Evolutionary conservation across 2,113 vertebrate species (phyloP).

Genomic region (Chunga burmeisteri): DNA sequence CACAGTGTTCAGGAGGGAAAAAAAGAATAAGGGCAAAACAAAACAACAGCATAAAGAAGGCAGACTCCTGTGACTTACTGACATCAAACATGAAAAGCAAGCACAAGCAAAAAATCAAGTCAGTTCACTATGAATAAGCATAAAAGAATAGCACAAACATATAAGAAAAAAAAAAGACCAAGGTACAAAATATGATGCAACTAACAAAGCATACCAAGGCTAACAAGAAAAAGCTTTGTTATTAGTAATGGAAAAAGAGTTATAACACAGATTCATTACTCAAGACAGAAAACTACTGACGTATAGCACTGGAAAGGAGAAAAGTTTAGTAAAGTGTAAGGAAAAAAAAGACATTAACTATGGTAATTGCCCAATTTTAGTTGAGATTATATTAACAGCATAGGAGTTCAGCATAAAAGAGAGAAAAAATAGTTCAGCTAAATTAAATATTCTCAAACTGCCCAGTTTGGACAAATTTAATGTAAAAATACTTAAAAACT

Average conservation of each 20-base stretch:
- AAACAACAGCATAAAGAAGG: neutral
- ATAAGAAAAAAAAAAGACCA: neutral
- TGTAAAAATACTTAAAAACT: neutral
- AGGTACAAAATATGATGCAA: neutral
- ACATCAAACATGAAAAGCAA: neutral
- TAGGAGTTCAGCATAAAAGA: neutral
- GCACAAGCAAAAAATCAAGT: neutral
- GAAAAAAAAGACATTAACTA: neutral
- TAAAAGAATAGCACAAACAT: neutral
- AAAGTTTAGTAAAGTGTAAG: neutral
- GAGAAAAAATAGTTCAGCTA: neutral
- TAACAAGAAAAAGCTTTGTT: neutral
- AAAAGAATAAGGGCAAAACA: neutral
- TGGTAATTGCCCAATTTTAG: accelerated
- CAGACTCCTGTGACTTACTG: neutral
- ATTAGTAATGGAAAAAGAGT: neutral
- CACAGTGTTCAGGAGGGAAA: neutral
- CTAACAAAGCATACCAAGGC: neutral
- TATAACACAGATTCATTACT: neutral
- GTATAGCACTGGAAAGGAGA: neutral
- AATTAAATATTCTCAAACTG: neutral
- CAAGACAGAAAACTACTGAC: neutral
- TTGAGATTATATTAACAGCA: neutral
- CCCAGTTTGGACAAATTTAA: neutral
- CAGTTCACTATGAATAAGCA: neutral